These are phyloP conservation scores for Chloroclysta siterata DNA, from an alignment of 2,888 invertebrate species.

Conservation along the genomic window DNA sequence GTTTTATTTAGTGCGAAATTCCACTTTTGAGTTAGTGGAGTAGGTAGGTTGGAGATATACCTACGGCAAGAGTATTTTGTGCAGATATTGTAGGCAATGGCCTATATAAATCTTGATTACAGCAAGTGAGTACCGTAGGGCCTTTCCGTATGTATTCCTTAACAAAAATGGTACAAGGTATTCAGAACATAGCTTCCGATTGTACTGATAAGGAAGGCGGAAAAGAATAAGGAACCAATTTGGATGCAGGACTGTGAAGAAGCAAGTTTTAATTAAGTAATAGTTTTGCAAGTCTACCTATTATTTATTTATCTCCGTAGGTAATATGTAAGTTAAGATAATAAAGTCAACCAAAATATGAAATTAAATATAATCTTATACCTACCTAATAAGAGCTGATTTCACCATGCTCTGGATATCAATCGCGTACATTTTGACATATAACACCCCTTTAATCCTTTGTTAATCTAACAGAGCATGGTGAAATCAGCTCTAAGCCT, in stretches of 20 bases:
- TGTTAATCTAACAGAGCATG: too few species aligned
- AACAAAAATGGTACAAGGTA: conserved; percentile 24
- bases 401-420: too few species aligned
- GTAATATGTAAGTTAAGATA: background rate
- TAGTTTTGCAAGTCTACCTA: background rate
- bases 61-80: background rate
- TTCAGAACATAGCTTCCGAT: conserved; percentile 29
- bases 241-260: conserved; percentile 4
- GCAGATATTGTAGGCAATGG: background rate
- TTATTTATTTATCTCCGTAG: background rate
- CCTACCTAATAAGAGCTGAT: too few species aligned
- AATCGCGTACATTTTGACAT: too few species aligned
- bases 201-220: conserved; percentile 16
- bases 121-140: background rate
- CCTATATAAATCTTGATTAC: background rate
- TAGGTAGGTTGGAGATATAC: background rate
- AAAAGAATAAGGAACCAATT: conserved; percentile 6
- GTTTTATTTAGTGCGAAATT: background rate
- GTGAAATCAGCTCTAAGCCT: too few species aligned
- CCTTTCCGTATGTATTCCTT: conserved; percentile 8
- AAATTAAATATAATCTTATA: too few species aligned
- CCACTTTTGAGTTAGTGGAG: background rate
- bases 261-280: conserved; percentile 1
- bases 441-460: too few species aligned
- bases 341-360: too few species aligned